phyloP scores from a whole-genome alignment of 2,113 vertebrate species.

The Semicossyphus pulcher region DNA sequence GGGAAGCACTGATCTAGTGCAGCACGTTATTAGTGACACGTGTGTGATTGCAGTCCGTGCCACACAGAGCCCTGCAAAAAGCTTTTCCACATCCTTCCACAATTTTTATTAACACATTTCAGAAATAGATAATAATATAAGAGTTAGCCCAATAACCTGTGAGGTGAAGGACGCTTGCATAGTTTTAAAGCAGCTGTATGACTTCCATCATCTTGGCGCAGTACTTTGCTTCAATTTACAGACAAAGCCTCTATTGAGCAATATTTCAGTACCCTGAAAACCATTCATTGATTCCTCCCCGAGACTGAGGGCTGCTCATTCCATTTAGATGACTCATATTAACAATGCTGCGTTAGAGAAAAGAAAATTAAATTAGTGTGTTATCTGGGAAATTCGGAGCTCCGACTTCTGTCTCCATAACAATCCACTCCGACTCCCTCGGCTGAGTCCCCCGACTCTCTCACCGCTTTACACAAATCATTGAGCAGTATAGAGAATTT shows the following conservation, averaged over 20 bases:
- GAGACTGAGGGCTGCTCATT: conserved; percentile 37
- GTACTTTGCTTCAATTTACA: not conserved
- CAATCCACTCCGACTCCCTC: conserved; percentile 33
- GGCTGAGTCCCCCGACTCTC: conserved; percentile 24
- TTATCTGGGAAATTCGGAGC: conserved; percentile 65
- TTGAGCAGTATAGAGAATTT: conserved; percentile 6
- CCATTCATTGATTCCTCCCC: conserved; percentile 27
- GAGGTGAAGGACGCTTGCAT: not conserved
- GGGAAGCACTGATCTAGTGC: too few relatives aligned
- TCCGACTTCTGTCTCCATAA: conserved; percentile 52
- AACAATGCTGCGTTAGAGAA: conserved; percentile 58
- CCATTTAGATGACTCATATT: conserved; percentile 66
- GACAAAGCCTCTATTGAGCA: conserved; percentile 29
- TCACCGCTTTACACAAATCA: not conserved
- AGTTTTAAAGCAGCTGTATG: not conserved
- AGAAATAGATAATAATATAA: too few relatives aligned
- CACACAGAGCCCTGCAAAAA: too few relatives aligned
- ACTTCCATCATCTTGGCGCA: not conserved
- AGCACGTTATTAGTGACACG: too few relatives aligned
- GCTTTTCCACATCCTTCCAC: too few relatives aligned
- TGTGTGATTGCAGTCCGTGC: too few relatives aligned
- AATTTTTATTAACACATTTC: too few relatives aligned
- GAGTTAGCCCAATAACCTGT: not conserved
- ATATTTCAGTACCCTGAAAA: conserved; percentile 26
- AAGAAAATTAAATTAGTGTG: conserved; percentile 71